Base-by-base conservation (phyloP, 2,888 invertebrate genomes). In the Listrodromus nycthemerus region DNA sequence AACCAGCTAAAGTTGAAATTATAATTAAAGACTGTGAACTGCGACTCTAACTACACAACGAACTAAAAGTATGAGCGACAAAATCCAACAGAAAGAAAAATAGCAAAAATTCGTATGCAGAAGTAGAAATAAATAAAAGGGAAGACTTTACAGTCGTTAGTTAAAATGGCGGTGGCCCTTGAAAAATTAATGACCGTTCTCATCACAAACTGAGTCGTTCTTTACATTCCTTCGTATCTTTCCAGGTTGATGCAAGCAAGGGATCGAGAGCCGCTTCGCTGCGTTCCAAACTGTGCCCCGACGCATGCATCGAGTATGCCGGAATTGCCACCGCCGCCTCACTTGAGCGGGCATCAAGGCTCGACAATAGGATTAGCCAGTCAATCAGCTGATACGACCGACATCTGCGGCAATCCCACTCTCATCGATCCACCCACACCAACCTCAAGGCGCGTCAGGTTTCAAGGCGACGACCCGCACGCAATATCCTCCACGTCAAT, bases 251-350 rank as follows among this genome's bases (percentile, higher is more conserved):
- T 95, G 86, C 94, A 94, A 83, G 95, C 95, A 2, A 92, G 95
- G 87, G 96, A 96, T 80, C 93, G 94, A 77, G 95, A 96, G 73
- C 95, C 95, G 5, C 93, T 96, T 52, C 91, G 92, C n/a, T 93
- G 92, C 86, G 89, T 91, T 33, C 92, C 91, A 37, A 92, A 88
- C 71, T 88, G 88, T 80, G 88, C 92, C 52, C 93, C 94, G 71
- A 92, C 93, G 48, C 95, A 95, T 86, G 95, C 95, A 1, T 95
- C 95, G 8, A 96, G 96, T 16, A 95, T 96, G 95, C 96, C 96
- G 1, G 96, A 96, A 91, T 91, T 96, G 67, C 94, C 94, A 2
- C 91, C 94, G 27, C 93, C 93, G 4, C 94, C 61, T 91, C 94
- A 70, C 75, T 61, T 82, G 66, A 70, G 74, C 21, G 75, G 80